These are phyloP conservation scores for Nautilus pompilius DNA, from an alignment of 1,140 invertebrate species.

Conservation along the genomic window DNA sequence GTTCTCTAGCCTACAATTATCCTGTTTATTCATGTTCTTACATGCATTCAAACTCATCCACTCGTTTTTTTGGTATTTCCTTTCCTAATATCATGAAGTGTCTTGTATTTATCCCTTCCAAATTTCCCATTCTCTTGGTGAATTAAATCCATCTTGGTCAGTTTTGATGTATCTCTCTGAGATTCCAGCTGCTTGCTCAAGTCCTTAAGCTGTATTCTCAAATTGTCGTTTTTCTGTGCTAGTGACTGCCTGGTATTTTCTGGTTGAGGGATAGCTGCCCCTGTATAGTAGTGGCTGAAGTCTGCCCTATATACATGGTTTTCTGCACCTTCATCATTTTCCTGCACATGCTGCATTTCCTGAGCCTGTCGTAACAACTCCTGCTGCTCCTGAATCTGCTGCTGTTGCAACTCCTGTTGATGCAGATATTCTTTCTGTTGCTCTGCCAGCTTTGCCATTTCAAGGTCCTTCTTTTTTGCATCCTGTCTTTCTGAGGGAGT, in stretches of 20 bases:
- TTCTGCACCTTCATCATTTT: slow-evolving; percentile 27
- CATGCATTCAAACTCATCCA: slow-evolving; percentile 99
- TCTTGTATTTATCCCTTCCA: slow-evolving; percentile 98
- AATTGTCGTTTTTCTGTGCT: slow-evolving; percentile 86
- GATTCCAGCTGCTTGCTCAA: slow-evolving; percentile 76
- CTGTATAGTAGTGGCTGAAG: slow-evolving; percentile 69
- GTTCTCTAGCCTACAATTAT: no score
- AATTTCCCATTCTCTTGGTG: slow-evolving; percentile 83
- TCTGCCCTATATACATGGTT: slow-evolving; percentile 58
- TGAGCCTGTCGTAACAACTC: slow-evolving; percentile 49
- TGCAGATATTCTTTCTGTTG: slow-evolving; percentile 1
- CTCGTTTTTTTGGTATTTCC: slow-evolving; percentile 99
- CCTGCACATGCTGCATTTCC: slow-evolving; percentile 17
- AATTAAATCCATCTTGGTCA: slow-evolving; percentile 59
- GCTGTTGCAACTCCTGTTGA: slow-evolving; percentile 57
- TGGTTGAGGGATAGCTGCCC: slow-evolving; percentile 76
- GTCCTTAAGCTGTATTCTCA: slow-evolving; percentile 85
- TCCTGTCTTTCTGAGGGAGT: slow-evolving; percentile 59
- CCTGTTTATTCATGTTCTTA: slow-evolving; percentile 70
- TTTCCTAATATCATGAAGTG: slow-evolving; percentile 95
- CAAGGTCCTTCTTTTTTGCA: slow-evolving; percentile 28
- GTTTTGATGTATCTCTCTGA: slow-evolving; percentile 83
- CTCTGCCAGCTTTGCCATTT: slow-evolving; percentile 57
- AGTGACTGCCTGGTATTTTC: slow-evolving; percentile 88
- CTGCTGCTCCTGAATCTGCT: slow-evolving; percentile 62